Base-by-base conservation (phyloP, 2,797 vertebrate species). In the Lagocephalus sceleratus region DNA sequence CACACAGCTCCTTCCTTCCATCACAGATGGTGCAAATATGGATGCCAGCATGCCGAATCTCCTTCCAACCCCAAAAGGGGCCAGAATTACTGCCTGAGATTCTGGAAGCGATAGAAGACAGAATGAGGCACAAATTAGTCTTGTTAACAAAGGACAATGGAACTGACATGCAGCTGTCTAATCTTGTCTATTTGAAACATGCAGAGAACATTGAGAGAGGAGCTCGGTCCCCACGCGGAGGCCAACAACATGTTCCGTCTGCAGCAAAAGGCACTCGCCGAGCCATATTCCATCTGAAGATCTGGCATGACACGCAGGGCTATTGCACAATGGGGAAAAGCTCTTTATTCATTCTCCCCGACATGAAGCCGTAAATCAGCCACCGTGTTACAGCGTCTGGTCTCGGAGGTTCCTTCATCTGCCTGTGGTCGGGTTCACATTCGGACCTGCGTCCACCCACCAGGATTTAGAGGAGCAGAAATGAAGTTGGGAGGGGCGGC, bases 111-210 rank as follows among this genome's bases (percentile, higher is more conserved):
- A 71, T 66, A 54, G 75, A 78, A 76, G 68, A 81, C 72, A 80
- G 87, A 86, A 82, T 71, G 79, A 76, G 75, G 76, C 82, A 82
- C 83, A 83, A 85, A 89, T 87, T 87, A 87, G 74, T 82, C 81
- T 85, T 85, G 82, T 88, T 85, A 86, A 83, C 76, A 66, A 86
- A 86, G 79, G 88, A 88, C 84, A 87, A 87, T 81, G 80, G 85
- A 75, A 68, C 65, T 81, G 83, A 89, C 84, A 80, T 73, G 76
- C 87, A 87, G 82, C 82, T 85, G 85, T 83, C 85, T 85, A 68
- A 85, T 87, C 81, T 83, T 67, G 71, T 85, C 78, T 84, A 68
- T 81, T 67, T 76, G 79, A 84, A 79, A 72, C 76, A 64, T 58
- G 66, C 65, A 57, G 71, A 67, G 83, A 82, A 72, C 75, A 76